Conservation (phyloP, 2,888 invertebrate genomes). For the Chelonus formosanus region DNA sequence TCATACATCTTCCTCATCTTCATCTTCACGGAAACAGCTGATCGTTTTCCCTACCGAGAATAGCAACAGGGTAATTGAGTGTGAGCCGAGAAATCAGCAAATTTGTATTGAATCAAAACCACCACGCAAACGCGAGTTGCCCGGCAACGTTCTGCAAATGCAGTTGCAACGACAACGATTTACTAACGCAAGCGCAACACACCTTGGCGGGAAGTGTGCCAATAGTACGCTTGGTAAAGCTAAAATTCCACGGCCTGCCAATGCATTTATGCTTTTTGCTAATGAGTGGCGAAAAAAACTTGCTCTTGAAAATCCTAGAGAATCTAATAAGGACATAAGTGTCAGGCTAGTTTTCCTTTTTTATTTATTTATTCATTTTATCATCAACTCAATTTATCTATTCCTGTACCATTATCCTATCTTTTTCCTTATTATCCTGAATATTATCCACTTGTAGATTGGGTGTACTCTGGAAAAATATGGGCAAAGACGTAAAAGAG, state of each 20-base stretch:
- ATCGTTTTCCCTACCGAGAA: slow-evolving; percentile 13
- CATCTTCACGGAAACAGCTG: slow-evolving; percentile 15
- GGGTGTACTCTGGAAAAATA: slow-evolving; percentile 70
- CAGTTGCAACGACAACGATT: slow-evolving; percentile 41
- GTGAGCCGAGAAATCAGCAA: slow-evolving; percentile 40
- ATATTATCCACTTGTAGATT: slow-evolving; percentile 54
- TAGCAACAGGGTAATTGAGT: slow-evolving; percentile 6
- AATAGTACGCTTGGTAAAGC: slow-evolving; percentile 47
- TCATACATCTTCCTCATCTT: slow-evolving; percentile 3
- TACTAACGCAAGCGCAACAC: slow-evolving; percentile 33
- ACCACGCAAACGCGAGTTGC: slow-evolving; percentile 31
- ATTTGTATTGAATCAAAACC: slow-evolving; percentile 46
- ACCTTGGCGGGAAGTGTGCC: slow-evolving; percentile 39
- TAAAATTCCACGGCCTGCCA: slow-evolving; percentile 71
- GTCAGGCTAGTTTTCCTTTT: slow-evolving; percentile 62
- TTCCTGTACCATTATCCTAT: neutral
- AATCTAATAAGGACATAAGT: slow-evolving; percentile 73
- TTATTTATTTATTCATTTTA: slow-evolving; percentile 7
- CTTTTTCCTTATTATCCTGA: slow-evolving; percentile 1
- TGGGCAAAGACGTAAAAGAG: slow-evolving; percentile 67
- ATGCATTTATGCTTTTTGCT: slow-evolving; percentile 74
- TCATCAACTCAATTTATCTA: neutral
- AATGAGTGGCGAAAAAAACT: slow-evolving; percentile 71
- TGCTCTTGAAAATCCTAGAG: slow-evolving; percentile 68
- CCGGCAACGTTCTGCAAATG: slow-evolving; percentile 43